Base-by-base conservation (phyloP, 1,140 invertebrate genomes). In the Watersipora subatra region DNA sequence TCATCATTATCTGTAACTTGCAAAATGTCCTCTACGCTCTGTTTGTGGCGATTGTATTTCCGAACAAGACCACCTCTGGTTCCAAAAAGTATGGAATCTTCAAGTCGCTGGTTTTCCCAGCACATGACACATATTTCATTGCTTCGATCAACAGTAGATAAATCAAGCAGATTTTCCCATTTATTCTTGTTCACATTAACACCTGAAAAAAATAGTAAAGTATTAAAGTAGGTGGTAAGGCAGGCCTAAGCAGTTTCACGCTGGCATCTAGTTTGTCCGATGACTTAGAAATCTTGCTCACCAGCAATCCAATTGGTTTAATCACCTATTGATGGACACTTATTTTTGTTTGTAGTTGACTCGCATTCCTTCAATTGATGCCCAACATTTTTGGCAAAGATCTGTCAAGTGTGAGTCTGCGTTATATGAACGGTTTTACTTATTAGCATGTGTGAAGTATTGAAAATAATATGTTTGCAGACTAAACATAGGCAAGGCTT, bases 51-150 rank as follows among this genome's bases (percentile, higher is more conserved):
- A n/a, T 46, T 46, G 34, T 46, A 46, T n/a, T 7, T 12, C n/a
- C n/a, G 7, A n/a, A 46, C 34, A 46, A 46, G 7, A 12, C 34
- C 34, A n/a, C 34, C 34, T 46, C 34, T 7, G 7, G 34, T 46
- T 46, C 34, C 34, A 7, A 46, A 46, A 7, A 46, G n/a, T 46
- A 46, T 46, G 34, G 34, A 46, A n/a, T 46, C 34, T 12, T 46
- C 34, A 7, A 46, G 7, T n/a, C 34, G 7, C n/a, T n/a, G 34
- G n/a, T 87, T 84, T 1, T 82, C 84, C 87, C 89, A 92, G 12
- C 81, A 81, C 75, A 92, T 80, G 1, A 83, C 78, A 0, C 85
- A 87, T 24, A 93, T 83, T 72, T 85, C 83, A 68, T 84, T 80
- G 26, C 83, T 71, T 66, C 76, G 69, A 67, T 70, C 64, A 15